Conservation (phyloP, 1,140 invertebrate species). For the Ostrea denselamellosa region DNA sequence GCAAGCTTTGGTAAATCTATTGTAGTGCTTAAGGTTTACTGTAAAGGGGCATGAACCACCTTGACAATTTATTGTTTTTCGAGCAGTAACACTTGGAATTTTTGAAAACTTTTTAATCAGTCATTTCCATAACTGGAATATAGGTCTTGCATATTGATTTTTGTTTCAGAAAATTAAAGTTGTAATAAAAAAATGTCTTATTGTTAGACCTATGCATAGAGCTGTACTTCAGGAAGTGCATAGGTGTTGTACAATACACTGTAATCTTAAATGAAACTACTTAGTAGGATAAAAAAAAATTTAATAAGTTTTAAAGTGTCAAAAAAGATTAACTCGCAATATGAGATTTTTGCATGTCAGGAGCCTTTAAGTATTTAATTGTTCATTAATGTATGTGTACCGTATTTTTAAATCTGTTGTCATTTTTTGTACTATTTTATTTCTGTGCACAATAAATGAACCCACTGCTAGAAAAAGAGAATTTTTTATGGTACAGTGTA, state of each 20-base stretch:
- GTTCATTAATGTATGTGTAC: not conserved
- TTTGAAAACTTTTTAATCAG: not conserved
- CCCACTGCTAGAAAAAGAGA: not conserved
- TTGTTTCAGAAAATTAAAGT: too few relatives aligned
- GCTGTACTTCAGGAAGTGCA: not conserved
- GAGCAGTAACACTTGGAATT: not conserved
- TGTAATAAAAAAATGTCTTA: too few relatives aligned
- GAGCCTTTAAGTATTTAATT: not conserved
- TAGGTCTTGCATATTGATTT: not conserved
- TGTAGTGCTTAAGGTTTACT: conserved; percentile 11
- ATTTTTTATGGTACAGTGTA: not conserved
- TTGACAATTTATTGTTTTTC: not conserved
- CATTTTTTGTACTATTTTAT: not conserved
- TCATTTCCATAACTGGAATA: not conserved
- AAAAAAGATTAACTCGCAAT: conserved; percentile 21
- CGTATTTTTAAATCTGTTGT: not conserved
- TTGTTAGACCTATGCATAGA: too few relatives aligned
- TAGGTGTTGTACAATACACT: not conserved
- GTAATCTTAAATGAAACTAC: not conserved
- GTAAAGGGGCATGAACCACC: not conserved
- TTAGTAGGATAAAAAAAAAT: conserved; percentile 6
- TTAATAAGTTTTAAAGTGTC: not conserved
- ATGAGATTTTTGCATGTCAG: not conserved
- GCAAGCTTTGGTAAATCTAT: conserved; percentile 29
- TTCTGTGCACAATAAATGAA: not conserved